phyloP scores from a whole-genome alignment of 2,113 vertebrate species.

The Oryctolagus cuniculus region mOryCun1.1 NC_091449.1:24028501-24029000 shows the following conservation, averaged over 20 bases:
- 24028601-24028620: neutral
- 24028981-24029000: slow-evolving; percentile 27
- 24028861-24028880: slow-evolving; percentile 34
- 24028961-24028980: slow-evolving; percentile 61
- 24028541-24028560: neutral
- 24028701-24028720: neutral
- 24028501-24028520: neutral
- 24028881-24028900: neutral
- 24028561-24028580: neutral
- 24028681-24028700: neutral
- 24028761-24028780: neutral
- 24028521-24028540: neutral
- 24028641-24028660: neutral
- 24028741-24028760: neutral
- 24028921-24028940: slow-evolving; percentile 50
- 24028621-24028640: neutral
- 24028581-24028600: slow-evolving; percentile 3
- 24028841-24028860: neutral
- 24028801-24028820: slow-evolving; percentile 3
- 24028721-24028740: neutral
- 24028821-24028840: neutral
- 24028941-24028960: slow-evolving; percentile 59
- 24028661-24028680: neutral
- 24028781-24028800: neutral
- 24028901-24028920: slow-evolving; percentile 18